Percentiles rank a stretch among this genome's conserved stretches.
phyloP scores from a whole-genome alignment of 2,113 vertebrate species.

The Pachycephala philippinensis region DNA sequence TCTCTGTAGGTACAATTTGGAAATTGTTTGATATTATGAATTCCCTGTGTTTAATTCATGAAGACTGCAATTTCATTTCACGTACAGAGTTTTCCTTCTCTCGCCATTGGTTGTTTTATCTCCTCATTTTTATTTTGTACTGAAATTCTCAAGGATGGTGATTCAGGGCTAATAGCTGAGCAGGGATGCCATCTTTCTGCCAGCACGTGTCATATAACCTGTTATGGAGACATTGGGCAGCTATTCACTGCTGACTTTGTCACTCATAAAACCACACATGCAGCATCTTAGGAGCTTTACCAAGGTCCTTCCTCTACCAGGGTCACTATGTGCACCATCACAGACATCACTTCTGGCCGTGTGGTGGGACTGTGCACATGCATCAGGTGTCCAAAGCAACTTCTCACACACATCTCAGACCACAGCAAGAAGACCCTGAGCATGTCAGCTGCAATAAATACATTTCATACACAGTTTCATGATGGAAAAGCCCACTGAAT shows the following conservation, averaged over 20 bases:
- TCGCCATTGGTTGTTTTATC: background rate
- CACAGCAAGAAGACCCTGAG: background rate
- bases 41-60: background rate
- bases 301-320: background rate
- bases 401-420: background rate
- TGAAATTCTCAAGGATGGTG: background rate
- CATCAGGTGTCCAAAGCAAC: background rate
- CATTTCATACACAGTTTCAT: background rate
- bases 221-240: background rate
- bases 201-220: background rate
- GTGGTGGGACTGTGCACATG: rapidly evolving
- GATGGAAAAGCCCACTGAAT: background rate
- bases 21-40: background rate
- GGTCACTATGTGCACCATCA: background rate
- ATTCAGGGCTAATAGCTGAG: background rate
- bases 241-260: background rate
- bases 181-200: conserved; percentile 40
- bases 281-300: background rate
- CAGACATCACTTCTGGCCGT: background rate
- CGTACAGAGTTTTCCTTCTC: background rate
- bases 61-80: background rate
- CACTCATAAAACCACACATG: background rate
- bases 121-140: background rate
- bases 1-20: background rate
- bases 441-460: background rate